phyloP scores from a whole-genome alignment of 1,140 invertebrate species.

The Drosophila nigromelanica region DNA sequence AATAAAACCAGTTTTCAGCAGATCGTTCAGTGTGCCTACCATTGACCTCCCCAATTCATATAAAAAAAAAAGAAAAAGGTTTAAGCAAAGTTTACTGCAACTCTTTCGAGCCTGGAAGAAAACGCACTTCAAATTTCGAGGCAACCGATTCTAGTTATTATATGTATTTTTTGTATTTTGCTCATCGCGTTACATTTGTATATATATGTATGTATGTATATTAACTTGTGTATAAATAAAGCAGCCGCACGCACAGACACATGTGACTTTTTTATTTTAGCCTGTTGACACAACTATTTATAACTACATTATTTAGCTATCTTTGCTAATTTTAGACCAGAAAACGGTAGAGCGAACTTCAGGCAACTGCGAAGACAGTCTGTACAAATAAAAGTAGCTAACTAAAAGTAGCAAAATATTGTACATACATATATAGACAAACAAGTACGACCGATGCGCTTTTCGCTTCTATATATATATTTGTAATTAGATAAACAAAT shows the following conservation, averaged over 20 bases:
- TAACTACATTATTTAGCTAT: slow-evolving; percentile 67
- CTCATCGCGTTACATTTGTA: too few species aligned
- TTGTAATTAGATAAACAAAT: slow-evolving; percentile 35
- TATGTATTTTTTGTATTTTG: not conserved
- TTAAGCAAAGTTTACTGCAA: slow-evolving; percentile 43
- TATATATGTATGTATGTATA: too few species aligned
- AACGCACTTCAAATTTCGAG: slow-evolving; percentile 53
- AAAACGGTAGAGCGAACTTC: slow-evolving; percentile 57
- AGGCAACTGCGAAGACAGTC: slow-evolving; percentile 67
- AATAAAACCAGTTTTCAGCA: slow-evolving; percentile 67
- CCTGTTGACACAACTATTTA: slow-evolving; percentile 76
- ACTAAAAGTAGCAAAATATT: not conserved
- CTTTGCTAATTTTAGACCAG: slow-evolving; percentile 74
- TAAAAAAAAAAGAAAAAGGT: slow-evolving; percentile 22
- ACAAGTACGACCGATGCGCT: too few species aligned
- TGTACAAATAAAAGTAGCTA: slow-evolving; percentile 61
- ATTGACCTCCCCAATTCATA: slow-evolving; percentile 64
- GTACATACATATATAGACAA: not conserved
- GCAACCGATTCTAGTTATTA: slow-evolving; percentile 12
- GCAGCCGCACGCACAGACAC: slow-evolving; percentile 29
- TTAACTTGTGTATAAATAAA: slow-evolving; percentile 13
- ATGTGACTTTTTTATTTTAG: slow-evolving; percentile 53
- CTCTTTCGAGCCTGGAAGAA: slow-evolving; percentile 39
- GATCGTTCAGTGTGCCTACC: slow-evolving; percentile 32
- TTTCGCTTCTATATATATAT: too few species aligned